Evolutionary conservation across 1,140 invertebrate genomes (phyloP).

Genomic region (Orchesella cincta): DNA sequence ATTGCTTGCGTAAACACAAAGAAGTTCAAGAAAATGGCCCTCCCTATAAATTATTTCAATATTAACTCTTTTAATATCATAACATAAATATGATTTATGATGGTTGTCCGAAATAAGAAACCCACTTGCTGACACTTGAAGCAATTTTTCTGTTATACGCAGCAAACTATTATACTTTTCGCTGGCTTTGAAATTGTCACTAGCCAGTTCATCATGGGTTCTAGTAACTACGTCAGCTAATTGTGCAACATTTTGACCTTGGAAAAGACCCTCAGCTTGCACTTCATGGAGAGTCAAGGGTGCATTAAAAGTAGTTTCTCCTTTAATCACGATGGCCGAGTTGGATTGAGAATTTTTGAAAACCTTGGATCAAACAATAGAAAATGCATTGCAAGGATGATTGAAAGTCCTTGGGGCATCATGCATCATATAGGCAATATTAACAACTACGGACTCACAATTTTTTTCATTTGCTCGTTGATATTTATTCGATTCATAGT

Average conservation of each 20-base stretch:
- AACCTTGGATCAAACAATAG: not conserved
- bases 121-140: not conserved
- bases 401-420: no score
- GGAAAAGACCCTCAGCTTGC: not conserved
- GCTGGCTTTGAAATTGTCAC: not conserved
- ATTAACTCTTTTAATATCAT: not conserved
- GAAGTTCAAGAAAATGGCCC: slow-evolving; percentile 1
- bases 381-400: no score
- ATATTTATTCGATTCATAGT: not conserved
- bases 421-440: no score
- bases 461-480: no score
- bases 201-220: not conserved
- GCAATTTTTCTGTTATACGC: not conserved
- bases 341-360: not conserved
- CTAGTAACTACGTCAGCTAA: not conserved
- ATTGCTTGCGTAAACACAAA: not conserved
- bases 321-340: slow-evolving; percentile 9
- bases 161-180: not conserved
- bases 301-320: not conserved
- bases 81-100: not conserved
- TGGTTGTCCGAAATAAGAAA: not conserved
- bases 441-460: no score
- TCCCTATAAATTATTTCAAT: not conserved
- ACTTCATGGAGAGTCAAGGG: not conserved
- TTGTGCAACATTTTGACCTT: not conserved